Conservation (phyloP, 2,113 vertebrate species). For the Gasterosteus nipponicus region DNA sequence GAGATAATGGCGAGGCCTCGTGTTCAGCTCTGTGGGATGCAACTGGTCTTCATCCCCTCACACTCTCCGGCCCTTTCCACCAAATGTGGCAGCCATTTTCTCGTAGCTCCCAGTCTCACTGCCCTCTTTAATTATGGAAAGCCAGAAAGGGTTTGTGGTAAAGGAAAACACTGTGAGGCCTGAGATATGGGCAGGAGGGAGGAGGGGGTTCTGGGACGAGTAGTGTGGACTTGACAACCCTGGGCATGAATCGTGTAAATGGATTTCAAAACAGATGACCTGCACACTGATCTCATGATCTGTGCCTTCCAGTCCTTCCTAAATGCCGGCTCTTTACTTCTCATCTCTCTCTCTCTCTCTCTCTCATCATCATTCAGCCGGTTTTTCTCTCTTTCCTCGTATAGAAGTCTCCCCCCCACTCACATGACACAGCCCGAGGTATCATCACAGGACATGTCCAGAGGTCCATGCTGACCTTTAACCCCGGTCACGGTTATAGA, state of each 20-base stretch:
- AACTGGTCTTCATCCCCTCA: conserved; percentile 29
- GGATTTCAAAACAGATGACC: conserved; percentile 91
- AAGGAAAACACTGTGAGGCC: conserved; percentile 55
- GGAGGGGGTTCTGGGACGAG: conserved; percentile 17
- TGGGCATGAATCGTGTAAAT: conserved; percentile 79
- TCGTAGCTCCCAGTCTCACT: conserved; percentile 58
- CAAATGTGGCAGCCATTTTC: conserved; percentile 66
- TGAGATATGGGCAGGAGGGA: conserved; percentile 2
- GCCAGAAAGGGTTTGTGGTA: conserved; percentile 48
- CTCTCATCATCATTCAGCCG: conserved; percentile 46
- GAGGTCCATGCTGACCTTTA: conserved; percentile 87
- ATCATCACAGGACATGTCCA: conserved; percentile 82
- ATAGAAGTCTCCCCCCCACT: conserved; percentile 53
- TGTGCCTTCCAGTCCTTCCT: conserved; percentile 78
- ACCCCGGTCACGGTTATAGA: conserved; percentile 80
- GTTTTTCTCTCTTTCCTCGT: conserved; percentile 54
- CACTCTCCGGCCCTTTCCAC: conserved; percentile 28
- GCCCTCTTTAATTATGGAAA: conserved; percentile 73
- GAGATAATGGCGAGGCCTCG: conserved; percentile 28
- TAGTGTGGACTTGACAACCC: conserved; percentile 72
- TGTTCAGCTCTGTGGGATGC: conserved; percentile 31
- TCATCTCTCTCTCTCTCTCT: conserved; percentile 51
- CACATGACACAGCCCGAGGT: conserved; percentile 76
- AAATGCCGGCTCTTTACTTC: conserved; percentile 64
- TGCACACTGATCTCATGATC: conserved; percentile 88